Percentiles rank a stretch among this genome's conserved stretches.
Evolutionary conservation across 2,888 invertebrate species (phyloP).

Genomic region (Lasioglossum calceatum): DNA sequence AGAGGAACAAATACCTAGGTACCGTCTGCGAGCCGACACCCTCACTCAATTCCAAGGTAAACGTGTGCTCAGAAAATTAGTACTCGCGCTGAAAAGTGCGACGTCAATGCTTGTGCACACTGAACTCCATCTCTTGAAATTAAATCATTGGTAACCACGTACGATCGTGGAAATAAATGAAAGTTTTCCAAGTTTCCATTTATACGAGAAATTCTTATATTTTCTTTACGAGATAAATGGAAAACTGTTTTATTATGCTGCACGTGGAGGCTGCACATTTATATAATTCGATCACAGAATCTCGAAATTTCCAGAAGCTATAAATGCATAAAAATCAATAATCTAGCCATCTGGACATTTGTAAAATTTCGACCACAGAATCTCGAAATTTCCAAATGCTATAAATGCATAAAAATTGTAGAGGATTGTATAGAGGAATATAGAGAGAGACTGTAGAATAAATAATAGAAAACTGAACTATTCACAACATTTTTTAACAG

Average conservation of each 20-base stretch:
- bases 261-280: not conserved
- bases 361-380: not conserved
- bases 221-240: not conserved
- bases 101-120: not conserved
- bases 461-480: not conserved
- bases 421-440: too few species aligned
- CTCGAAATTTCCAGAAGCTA: too few species aligned
- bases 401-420: too few species aligned
- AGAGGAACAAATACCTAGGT: conserved; percentile 97
- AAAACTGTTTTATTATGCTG: not conserved
- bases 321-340: too few species aligned
- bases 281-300: not conserved
- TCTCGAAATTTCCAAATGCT: too few species aligned
- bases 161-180: not conserved
- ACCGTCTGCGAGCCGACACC: conserved; percentile 96
- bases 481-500: not conserved
- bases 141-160: not conserved
- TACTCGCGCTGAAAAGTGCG: not conserved
- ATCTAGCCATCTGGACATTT: not conserved
- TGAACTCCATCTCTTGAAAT: not conserved
- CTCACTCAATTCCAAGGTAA: conserved; percentile 96
- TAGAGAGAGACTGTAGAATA: not conserved
- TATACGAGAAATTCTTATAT: not conserved
- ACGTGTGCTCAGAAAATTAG: conserved; percentile 61
- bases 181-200: not conserved